Base-by-base conservation (phyloP, 2,888 invertebrate genomes). In the Lasioglossum pauxillum region DNA sequence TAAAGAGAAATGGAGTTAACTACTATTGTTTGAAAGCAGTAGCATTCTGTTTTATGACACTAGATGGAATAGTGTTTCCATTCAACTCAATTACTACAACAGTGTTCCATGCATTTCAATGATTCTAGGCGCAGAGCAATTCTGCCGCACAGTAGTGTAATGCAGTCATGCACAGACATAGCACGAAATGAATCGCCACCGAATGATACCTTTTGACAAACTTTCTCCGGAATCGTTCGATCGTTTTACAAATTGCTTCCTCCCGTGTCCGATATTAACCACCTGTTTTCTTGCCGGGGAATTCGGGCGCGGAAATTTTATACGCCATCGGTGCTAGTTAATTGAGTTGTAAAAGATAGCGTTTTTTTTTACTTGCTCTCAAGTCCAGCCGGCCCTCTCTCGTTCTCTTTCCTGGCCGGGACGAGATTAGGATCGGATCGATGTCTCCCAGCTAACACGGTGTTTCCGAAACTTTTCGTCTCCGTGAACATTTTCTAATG, bases 311-410 rank as follows among this genome's bases (percentile, higher is more conserved):
- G 69, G 75, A 75, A 75, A 84, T 38, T 60, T 78, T 75, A 75
- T 67, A 80, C 35, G 49, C n/a, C 71, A 12, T 38, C 23, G 31
- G 27, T n/a, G 75, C 23, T 75, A 60, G 69, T 69, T 77, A 84
- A 85, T 85, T 84, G 85, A 85, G 77, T 84, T 74, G 84, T 85
- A 80, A 67, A 49, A 71, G 80, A 84, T 80, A 85, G 76, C 57
- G 67, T 67, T 75, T 57, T 69, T 69, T 69, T 69, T 69, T 80
- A 23, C 53, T 53, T 31, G 31, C 35, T 46, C 41, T 53, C 31
- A 35, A 57, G 44, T 46, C 46, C 16, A 46, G 16, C 46, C 35
- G 46, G 23, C 16, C 23, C 35, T 3, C 31, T 60, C 16, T n/a
- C 75, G 10, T 49, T 67, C 64, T 27, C 38, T 38, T 16, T 27